These are phyloP conservation scores for Phalacrocorax pelagicus DNA, from an alignment of 2,113 vertebrate species.

Conservation along the genomic window DNA sequence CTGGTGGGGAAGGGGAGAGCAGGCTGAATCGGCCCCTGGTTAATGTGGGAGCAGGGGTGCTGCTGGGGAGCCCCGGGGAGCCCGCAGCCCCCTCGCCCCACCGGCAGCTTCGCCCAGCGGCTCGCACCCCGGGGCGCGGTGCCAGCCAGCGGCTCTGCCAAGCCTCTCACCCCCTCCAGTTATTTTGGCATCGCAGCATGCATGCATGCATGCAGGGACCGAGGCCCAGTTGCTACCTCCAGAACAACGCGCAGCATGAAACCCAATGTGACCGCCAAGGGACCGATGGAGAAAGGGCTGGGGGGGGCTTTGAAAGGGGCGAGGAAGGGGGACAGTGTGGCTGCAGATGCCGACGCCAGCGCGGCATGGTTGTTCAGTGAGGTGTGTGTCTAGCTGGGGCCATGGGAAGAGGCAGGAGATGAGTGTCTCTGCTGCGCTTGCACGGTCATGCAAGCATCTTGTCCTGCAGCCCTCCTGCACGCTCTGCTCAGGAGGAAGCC, in stretches of 20 bases:
- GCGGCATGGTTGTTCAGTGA: background rate
- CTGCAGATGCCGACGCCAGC: fast-evolving
- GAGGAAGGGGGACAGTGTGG: background rate
- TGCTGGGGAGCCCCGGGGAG: background rate
- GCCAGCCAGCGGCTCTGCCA: background rate
- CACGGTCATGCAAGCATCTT: fast-evolving
- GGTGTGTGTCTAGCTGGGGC: background rate
- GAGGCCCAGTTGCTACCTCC: background rate
- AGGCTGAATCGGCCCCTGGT: background rate
- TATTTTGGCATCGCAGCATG: background rate
- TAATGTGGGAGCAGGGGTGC: background rate
- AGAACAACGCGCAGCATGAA: background rate
- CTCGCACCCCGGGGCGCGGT: background rate
- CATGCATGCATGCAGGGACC: background rate
- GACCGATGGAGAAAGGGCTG: background rate
- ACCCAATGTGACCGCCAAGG: background rate
- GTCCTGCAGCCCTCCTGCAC: background rate
- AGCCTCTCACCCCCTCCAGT: background rate
- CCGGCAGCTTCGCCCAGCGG: background rate
- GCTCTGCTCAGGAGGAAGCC: background rate
- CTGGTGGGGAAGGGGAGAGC: background rate
- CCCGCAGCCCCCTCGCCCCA: background rate
- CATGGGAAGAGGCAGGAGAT: background rate
- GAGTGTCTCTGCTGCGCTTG: background rate
- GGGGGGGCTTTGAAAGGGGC: background rate